These are phyloP conservation scores for Aphodius sticticus DNA, from an alignment of 2,888 invertebrate species.

Conservation along the genomic window DNA sequence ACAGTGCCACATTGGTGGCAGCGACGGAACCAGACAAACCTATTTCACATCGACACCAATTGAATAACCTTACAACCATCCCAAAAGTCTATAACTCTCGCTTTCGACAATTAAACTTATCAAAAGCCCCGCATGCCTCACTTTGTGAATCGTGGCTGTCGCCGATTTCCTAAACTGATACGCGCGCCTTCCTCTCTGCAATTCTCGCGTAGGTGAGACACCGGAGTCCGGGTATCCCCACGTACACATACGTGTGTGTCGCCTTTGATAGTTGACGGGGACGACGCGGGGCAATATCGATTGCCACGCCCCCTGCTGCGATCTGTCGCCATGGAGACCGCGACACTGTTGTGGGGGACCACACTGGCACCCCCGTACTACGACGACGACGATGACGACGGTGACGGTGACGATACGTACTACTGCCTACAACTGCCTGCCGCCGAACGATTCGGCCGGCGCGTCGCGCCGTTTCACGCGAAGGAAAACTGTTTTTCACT, in stretches of 20 bases:
- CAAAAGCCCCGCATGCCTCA: neutral
- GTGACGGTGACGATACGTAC: constrained; percentile 11
- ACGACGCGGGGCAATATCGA: constrained; percentile 71
- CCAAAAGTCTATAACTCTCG: too few species aligned
- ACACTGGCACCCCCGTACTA: constrained; percentile 44
- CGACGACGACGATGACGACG: constrained; percentile 39
- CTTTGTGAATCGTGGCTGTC: neutral
- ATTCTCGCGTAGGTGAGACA: constrained; percentile 4
- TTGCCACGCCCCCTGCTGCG: constrained; percentile 69
- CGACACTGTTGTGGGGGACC: constrained; percentile 59
- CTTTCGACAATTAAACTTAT: too few species aligned
- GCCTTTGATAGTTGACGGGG: constrained; percentile 66
- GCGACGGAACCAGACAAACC: too few species aligned
- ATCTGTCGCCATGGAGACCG: constrained; percentile 66
- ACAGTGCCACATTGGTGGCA: too few species aligned
- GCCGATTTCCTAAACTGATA: neutral
- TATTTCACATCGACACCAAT: too few species aligned
- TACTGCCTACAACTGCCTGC: neutral
- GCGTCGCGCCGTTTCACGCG: neutral
- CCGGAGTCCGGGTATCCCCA: neutral
- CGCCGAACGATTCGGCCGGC: constrained; percentile 16
- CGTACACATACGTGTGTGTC: constrained; percentile 52
- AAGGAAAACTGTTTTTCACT: neutral
- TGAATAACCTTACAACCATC: too few species aligned
- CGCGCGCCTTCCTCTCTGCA: neutral